Base-by-base conservation (phyloP, 2,113 vertebrate genomes). In the Theristicus caerulescens region DNA sequence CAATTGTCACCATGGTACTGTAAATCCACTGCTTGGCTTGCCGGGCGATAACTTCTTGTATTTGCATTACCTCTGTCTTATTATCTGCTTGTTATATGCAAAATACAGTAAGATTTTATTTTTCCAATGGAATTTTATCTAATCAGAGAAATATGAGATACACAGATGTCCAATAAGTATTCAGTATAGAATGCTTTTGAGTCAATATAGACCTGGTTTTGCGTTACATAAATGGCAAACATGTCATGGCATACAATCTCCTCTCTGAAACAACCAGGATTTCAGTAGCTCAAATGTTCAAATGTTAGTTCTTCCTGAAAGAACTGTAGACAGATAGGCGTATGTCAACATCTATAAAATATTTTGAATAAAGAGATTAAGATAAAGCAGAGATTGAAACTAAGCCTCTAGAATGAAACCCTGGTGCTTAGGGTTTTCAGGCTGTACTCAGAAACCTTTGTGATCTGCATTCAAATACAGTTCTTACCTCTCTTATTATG, bases 361-460 rank as follows among this genome's bases (percentile, higher is more conserved):
- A 62, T 79, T 91, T 67, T 67, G 29, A 92, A 91, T 78, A 91
- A 71, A 92, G 61, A 89, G 73, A 91, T 89, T 89, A 84, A 89
- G 64, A 84, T 82, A 93, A 86, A 74, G 47, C 52, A 84, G 47
- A 88, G 25, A 70, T 42, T 81, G 77, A 62, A 91, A 95, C 21
- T 57, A 55, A 92, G 77, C 57, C 42, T 91, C 77, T 87, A 91
- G 57, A 89, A 94, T 52, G 44, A 95, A 95, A 95, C 61, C 66
- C 52, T 93, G 16, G 20, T 74, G 44, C 52, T 95, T 96, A 82
- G 71, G 16, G 25, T 88, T 90, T 96, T 88, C 66, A 88, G 61
- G 61, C 42, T 84, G 47, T 70, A 67, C 44, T 93, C 49, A 70
- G 67, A 88, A 93, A 73, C 24, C 40, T 73, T 59, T 93, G 79